Percentiles rank a stretch among this genome's conserved stretches.
Conservation (phyloP, 2,113 vertebrate genomes). For the Pedionomus torquatus region DNA sequence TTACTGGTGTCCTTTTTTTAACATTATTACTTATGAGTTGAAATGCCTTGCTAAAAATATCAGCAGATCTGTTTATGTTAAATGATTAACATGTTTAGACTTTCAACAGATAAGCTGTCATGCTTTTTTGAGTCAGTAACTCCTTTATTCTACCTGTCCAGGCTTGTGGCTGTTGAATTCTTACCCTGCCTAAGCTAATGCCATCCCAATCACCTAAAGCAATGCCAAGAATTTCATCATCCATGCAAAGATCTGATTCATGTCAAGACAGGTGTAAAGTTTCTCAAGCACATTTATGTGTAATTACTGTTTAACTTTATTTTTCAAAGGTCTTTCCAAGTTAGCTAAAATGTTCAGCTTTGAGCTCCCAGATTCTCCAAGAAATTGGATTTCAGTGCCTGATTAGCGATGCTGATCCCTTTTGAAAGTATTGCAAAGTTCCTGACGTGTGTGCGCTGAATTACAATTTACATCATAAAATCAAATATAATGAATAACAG, state of each 20-base stretch:
- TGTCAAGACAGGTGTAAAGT: constrained; percentile 63
- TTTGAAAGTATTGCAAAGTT: constrained; percentile 16
- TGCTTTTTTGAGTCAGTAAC: constrained; percentile 47
- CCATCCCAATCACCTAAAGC: constrained; percentile 47
- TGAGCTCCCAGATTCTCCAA: constrained; percentile 1
- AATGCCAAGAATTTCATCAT: constrained; percentile 60
- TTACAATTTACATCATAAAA: constrained; percentile 21
- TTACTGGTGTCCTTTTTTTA: constrained; percentile 39
- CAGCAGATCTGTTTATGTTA: constrained; percentile 62
- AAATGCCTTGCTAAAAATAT: constrained; percentile 61
- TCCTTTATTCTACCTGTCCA: constrained; percentile 59
- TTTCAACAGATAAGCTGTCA: constrained; percentile 55
- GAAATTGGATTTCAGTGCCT: constrained; percentile 42
- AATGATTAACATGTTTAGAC: constrained; percentile 62
- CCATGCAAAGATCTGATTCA: constrained; percentile 43
- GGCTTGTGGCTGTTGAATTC: constrained; percentile 52
- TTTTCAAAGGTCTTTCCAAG: constrained; percentile 53
- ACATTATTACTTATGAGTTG: constrained; percentile 29
- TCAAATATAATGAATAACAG: not conserved
- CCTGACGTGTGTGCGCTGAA: not conserved
- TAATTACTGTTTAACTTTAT: constrained; percentile 56
- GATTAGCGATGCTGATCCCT: constrained; percentile 34
- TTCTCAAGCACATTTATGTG: constrained; percentile 46
- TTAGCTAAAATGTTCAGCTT: not conserved
- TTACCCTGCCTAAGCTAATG: constrained; percentile 28